Evolutionary conservation across 2,888 invertebrate species (phyloP).

Genomic region (Melipona beecheii): DNA sequence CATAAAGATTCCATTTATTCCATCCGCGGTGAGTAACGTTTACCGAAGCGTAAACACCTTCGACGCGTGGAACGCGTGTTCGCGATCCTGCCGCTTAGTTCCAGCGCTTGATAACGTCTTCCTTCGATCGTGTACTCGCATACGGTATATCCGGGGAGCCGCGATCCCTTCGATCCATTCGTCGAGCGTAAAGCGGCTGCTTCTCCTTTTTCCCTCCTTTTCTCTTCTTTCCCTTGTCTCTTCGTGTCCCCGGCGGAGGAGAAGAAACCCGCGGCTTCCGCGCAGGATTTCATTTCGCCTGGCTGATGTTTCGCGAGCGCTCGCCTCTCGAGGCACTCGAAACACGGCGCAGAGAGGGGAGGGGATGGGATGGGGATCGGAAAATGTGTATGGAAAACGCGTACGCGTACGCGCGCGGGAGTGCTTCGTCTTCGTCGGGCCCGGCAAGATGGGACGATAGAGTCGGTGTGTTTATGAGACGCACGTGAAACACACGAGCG

Average conservation of each 20-base stretch:
- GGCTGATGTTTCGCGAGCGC: conserved; percentile 28
- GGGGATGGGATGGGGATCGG: neutral
- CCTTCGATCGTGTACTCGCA: conserved; percentile 46
- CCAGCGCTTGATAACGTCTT: conserved; percentile 21
- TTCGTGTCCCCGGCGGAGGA: no score
- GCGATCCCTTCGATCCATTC: conserved; percentile 50
- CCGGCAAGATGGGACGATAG: neutral
- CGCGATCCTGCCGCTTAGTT: conserved; percentile 23
- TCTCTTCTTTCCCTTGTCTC: neutral
- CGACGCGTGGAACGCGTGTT: conserved; percentile 71
- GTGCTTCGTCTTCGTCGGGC: conserved; percentile 45
- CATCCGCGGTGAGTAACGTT: conserved; percentile 73
- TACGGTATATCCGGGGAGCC: conserved; percentile 23
- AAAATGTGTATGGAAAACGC: conserved; percentile 34
- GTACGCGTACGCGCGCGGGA: neutral
- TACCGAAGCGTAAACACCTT: conserved; percentile 77
- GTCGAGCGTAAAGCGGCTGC: conserved; percentile 14
- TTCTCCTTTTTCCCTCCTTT: conserved; percentile 8
- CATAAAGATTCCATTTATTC: conserved; percentile 17
- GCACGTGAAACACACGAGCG: conserved; percentile 1
- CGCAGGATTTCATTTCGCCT: conserved; percentile 44
- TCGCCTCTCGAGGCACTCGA: conserved; percentile 38
- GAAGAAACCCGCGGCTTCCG: neutral
- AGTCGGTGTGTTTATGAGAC: conserved; percentile 20
- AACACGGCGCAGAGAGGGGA: neutral